Percentiles rank a stretch among this genome's conserved stretches.
Evolutionary conservation across 2,888 invertebrate species (phyloP).

Genomic region (Polyploca ridens): DNA sequence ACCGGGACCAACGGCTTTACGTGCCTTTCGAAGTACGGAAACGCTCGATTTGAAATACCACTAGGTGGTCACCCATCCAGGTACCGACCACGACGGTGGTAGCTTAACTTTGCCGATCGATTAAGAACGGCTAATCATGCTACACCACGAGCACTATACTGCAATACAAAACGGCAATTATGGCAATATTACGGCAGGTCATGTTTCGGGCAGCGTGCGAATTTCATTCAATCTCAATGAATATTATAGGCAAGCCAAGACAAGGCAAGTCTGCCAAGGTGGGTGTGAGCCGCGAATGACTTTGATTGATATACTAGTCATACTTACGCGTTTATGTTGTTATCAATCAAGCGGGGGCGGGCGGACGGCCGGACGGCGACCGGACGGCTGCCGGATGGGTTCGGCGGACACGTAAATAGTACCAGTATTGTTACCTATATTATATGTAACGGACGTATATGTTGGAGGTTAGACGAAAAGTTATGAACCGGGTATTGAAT

Average conservation of each 20-base stretch:
- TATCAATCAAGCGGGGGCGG: slow-evolving; percentile 10
- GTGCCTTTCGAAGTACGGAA: no score
- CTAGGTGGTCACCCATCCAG: no score
- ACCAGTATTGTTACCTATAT: not conserved
- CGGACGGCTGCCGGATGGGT: slow-evolving; percentile 10
- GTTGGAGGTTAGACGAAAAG: not conserved
- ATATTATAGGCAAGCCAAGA: slow-evolving; percentile 20
- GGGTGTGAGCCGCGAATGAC: slow-evolving; percentile 35
- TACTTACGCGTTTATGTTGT: slow-evolving; percentile 33
- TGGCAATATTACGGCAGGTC: not conserved
- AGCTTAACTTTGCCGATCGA: no score
- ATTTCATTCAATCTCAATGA: slow-evolving; percentile 22
- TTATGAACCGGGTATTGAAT: not conserved
- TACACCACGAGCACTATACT: no score
- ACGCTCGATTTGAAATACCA: no score
- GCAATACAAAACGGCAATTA: not conserved
- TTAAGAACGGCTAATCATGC: no score
- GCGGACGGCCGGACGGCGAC: slow-evolving; percentile 8
- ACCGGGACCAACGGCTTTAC: no score
- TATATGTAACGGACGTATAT: not conserved
- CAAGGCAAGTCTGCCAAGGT: slow-evolving; percentile 41
- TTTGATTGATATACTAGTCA: slow-evolving; percentile 45
- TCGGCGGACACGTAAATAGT: slow-evolving; percentile 6
- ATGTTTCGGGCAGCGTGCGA: not conserved
- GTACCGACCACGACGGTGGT: no score